Evolutionary conservation across 2,797 vertebrate genomes (phyloP).

Genomic region (Liasis olivaceus): DNA sequence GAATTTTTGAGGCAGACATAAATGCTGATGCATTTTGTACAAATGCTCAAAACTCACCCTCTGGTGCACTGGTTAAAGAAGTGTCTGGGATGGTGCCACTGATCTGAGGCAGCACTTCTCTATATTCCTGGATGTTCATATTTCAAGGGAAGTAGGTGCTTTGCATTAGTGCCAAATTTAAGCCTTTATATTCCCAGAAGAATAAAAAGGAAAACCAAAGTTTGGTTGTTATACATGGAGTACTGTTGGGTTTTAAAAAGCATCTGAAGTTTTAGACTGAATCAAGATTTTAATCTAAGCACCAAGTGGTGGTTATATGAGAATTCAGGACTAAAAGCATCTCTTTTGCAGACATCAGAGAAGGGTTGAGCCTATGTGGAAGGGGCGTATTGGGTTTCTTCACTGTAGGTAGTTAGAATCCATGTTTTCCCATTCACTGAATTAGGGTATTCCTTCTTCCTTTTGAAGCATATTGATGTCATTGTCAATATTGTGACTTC

Average conservation of each 20-base stretch:
- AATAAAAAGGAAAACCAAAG: slow-evolving; percentile 56
- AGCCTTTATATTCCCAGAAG: slow-evolving; percentile 68
- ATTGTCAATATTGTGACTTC: background rate
- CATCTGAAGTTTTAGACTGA: background rate
- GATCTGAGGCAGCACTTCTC: slow-evolving; percentile 71
- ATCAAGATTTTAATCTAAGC: background rate
- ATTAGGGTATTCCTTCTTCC: slow-evolving; percentile 44
- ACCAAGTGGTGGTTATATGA: background rate
- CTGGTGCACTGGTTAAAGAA: slow-evolving; percentile 71
- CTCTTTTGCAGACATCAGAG: background rate
- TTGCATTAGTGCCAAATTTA: slow-evolving; percentile 72
- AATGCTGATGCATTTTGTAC: slow-evolving; percentile 71
- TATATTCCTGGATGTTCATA: slow-evolving; percentile 72
- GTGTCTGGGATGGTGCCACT: slow-evolving; percentile 69
- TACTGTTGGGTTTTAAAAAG: background rate
- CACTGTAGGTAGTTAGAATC: slow-evolving; percentile 32
- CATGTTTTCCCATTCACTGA: slow-evolving; percentile 53
- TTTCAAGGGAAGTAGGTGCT: slow-evolving; percentile 72
- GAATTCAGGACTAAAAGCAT: background rate
- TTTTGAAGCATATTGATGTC: slow-evolving; percentile 31
- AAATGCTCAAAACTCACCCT: slow-evolving; percentile 72
- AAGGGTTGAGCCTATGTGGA: background rate
- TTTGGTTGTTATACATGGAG: slow-evolving; percentile 4
- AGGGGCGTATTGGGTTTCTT: background rate
- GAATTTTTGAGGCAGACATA: slow-evolving; percentile 68